Base-by-base conservation (phyloP, 2,888 invertebrate genomes). In the Meta bourneti region DNA sequence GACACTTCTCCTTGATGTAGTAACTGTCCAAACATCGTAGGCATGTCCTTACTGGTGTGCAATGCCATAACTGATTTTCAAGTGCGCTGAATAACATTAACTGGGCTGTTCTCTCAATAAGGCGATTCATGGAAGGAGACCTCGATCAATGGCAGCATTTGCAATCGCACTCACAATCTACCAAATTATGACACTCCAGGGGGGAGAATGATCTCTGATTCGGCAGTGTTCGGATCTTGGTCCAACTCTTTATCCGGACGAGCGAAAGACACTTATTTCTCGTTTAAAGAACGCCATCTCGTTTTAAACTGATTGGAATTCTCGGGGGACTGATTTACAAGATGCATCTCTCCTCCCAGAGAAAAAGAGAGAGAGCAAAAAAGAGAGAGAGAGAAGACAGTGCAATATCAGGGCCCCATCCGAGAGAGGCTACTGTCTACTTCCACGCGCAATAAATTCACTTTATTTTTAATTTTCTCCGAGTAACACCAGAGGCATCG, bases 221-320 rank as follows among this genome's bases (percentile, higher is more conserved):
- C 34, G 34, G 34, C 34, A 34, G 34, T 34, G 34, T 2, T 34
- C 34, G 34, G 4, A 34, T 34, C 34, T 34, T 34, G 34, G 34
- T 34, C 34, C 34, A 34, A 34, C 34, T 4, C 34, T 34, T 34
- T 34, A 1, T 34, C 34, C 34, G 4, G 34, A 34, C 34, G 34
- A 34, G 34, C n/a, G 70, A 51, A 82, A 82, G 81, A 81, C 61
- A 81, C 88, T 88, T 81, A 88, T 88, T 88, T 88, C 81, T 72
- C 81, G 88, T 80, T 88, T 75, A 75, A 69, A 72, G 61, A 54
- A 81, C 19, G 20, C 19, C 34, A 34, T 49, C 80, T 19, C 85
- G 74, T 85, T 85, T 81, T 81, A 90, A 90, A 90, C 85, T 90
- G 90, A 90, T 90, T 90, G 90, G 85, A 90, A 90, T 90, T 90